A percentile compares a stretch with the other conserved stretches of the same genome.
These are phyloP conservation scores for Tetramorium alpestre DNA, from an alignment of 1,140 invertebrate species.

Conservation along the genomic window DNA sequence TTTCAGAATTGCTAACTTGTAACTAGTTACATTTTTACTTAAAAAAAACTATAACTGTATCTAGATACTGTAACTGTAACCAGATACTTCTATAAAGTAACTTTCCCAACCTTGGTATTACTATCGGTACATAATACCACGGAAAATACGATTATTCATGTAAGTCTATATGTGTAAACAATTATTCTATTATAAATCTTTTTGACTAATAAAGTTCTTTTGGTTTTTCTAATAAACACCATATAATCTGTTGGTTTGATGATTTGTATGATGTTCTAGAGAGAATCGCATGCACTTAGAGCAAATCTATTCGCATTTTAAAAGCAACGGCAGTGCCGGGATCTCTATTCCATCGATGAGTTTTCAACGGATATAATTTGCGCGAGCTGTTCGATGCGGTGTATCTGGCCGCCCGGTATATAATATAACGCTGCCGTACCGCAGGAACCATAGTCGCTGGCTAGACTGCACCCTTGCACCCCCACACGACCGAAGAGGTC, in stretches of 20 bases:
- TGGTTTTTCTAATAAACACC: background rate
- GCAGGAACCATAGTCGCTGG: conserved; percentile 73
- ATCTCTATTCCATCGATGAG: conserved; percentile 57
- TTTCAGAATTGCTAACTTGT: too few relatives aligned
- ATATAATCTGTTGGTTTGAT: background rate
- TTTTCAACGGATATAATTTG: conserved; percentile 65
- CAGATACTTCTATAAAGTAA: too few relatives aligned
- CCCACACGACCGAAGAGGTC: conserved; percentile 69
- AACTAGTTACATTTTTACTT: too few relatives aligned
- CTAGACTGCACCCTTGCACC: conserved; percentile 79
- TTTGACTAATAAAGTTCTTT: background rate
- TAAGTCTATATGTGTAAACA: background rate
- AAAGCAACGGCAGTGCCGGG: background rate
- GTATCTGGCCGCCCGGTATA: conserved; percentile 29
- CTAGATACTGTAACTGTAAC: too few relatives aligned
- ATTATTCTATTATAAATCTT: background rate
- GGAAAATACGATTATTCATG: background rate
- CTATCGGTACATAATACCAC: background rate
- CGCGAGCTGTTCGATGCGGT: background rate
- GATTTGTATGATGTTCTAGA: background rate
- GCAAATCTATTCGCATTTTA: conserved; percentile 19
- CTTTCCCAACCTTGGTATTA: too few relatives aligned
- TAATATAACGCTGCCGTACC: conserved; percentile 61
- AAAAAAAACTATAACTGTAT: too few relatives aligned
- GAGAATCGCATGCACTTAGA: conserved; percentile 8